Percentiles rank a stretch among this genome's conserved stretches.
phyloP scores from a whole-genome alignment of 23 tunicate species.

The Styela clava region DNA sequence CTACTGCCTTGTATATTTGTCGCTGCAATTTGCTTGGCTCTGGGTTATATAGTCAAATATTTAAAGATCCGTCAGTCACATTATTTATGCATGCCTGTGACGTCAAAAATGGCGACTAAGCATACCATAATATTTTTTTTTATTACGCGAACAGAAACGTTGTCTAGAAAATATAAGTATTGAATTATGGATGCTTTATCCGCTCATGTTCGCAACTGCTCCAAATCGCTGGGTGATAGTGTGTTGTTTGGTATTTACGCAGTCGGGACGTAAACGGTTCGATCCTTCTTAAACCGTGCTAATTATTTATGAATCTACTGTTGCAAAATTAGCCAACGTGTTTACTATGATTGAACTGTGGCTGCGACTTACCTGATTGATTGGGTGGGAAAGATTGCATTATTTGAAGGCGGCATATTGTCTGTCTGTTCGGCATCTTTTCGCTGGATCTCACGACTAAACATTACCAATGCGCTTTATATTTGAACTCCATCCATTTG shows the following conservation, averaged over 20 bases:
- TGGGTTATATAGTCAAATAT: too few species aligned
- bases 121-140: too few species aligned
- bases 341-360: neutral
- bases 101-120: neutral
- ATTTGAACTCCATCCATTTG: too few species aligned
- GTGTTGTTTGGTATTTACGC: too few species aligned
- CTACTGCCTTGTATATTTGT: too few species aligned
- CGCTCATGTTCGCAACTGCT: neutral
- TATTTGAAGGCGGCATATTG: too few species aligned
- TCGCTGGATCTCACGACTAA: too few species aligned
- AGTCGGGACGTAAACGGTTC: neutral
- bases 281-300: neutral
- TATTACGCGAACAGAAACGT: neutral
- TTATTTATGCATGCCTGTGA: neutral
- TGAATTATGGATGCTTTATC: neutral
- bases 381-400: too few species aligned
- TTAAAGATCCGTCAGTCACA: neutral
- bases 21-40: too few species aligned
- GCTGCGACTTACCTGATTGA: too few species aligned
- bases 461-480: too few species aligned
- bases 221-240: neutral
- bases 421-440: too few species aligned
- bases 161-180: neutral
- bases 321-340: neutral
- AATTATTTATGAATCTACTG: neutral